These are phyloP conservation scores for Drosophila colorata DNA, from an alignment of 2,888 invertebrate genomes.

Conservation along the genomic window DNA sequence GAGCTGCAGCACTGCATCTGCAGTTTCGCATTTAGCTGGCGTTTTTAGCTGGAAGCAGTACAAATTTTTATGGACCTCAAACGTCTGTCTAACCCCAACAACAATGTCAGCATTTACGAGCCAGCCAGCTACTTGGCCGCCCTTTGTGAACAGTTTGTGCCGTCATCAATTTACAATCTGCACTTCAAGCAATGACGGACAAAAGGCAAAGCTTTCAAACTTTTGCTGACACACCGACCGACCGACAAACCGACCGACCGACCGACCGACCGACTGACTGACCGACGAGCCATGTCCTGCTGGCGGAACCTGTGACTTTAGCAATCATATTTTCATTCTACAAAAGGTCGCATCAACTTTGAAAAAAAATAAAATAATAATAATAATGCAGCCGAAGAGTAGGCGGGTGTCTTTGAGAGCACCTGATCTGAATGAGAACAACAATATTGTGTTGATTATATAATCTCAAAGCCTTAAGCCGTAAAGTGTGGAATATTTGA, in stretches of 20 bases:
- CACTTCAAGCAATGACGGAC: constrained; percentile 19
- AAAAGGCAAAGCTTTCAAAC: constrained; percentile 19
- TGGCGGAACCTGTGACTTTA: constrained; percentile 3
- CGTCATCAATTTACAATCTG: constrained; percentile 39
- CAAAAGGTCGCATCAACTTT: constrained; percentile 7
- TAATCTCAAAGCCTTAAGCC: neutral
- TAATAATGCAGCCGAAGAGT: neutral
- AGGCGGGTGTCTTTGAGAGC: neutral
- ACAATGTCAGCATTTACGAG: constrained; percentile 21
- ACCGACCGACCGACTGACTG: neutral
- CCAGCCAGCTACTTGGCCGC: constrained; percentile 6
- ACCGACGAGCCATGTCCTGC: constrained; percentile 8
- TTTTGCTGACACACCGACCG: constrained; percentile 26
- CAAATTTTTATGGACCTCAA: constrained; percentile 28
- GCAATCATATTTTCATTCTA: constrained; percentile 23
- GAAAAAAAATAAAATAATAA: neutral
- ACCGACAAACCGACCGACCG: neutral
- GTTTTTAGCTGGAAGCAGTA: constrained; percentile 12
- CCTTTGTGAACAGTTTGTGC: constrained; percentile 27
- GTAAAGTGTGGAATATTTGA: too few relatives aligned
- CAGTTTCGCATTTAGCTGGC: constrained; percentile 13
- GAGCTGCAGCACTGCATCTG: constrained; percentile 21
- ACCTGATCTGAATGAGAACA: neutral
- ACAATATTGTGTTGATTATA: neutral
- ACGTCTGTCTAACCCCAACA: constrained; percentile 8